Percentiles rank a stretch among this genome's conserved stretches.
Evolutionary conservation across 2,888 invertebrate genomes (phyloP).

Genomic region (Ectemnius cavifrons): DNA sequence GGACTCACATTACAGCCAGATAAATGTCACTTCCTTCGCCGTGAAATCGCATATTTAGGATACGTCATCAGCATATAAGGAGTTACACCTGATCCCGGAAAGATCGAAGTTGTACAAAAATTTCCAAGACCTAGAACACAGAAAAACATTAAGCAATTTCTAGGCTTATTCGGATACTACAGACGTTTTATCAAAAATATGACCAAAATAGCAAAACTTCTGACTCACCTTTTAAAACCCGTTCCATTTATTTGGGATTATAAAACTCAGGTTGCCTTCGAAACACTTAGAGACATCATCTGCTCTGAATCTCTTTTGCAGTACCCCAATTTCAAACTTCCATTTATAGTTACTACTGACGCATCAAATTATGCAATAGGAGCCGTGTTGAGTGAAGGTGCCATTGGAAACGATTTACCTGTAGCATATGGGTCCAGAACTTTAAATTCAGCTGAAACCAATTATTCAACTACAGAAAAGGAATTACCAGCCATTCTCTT

Average conservation of each 20-base stretch:
- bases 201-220: neutral
- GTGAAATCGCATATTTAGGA: constrained; percentile 2
- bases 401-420: neutral
- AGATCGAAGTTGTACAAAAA: neutral
- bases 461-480: constrained; percentile 12
- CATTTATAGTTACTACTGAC: neutral
- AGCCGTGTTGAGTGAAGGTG: neutral
- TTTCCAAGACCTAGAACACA: constrained; percentile 6
- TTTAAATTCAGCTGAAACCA: constrained; percentile 7
- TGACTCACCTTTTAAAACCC: constrained; percentile 3
- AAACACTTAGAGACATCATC: neutral
- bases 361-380: too few relatives aligned
- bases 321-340: constrained; percentile 10
- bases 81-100: too few relatives aligned
- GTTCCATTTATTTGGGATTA: neutral
- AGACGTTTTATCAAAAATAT: constrained; percentile 9
- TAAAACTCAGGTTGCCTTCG: neutral
- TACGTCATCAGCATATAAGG: too few relatives aligned
- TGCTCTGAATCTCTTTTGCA: constrained; percentile 1
- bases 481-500: constrained; percentile 9
- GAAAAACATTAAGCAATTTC: constrained; percentile 17
- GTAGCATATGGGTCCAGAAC: constrained; percentile 8
- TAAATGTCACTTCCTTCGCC: constrained; percentile 14
- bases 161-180: constrained; percentile 19
- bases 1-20: constrained; percentile 7